phyloP scores from a whole-genome alignment of 2,797 vertebrate genomes.

The Triplophysa yarkandensis region DNA sequence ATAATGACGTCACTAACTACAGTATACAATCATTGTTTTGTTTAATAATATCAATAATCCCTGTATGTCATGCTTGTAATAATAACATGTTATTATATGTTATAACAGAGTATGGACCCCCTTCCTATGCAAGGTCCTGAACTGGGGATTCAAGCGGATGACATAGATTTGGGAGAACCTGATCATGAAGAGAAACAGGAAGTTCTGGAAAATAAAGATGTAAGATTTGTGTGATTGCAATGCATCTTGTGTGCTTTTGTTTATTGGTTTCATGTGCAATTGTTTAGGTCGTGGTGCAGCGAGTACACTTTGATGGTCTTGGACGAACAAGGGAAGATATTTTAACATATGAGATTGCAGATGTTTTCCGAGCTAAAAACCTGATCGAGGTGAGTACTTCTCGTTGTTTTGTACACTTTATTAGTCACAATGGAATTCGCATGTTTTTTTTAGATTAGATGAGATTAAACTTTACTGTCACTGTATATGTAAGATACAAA shows the following conservation, averaged over 20 bases:
- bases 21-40: background rate
- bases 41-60: background rate
- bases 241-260: background rate
- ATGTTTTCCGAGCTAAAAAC: constrained; percentile 92
- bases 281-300: constrained; percentile 90
- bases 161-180: constrained; percentile 84
- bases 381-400: constrained; percentile 87
- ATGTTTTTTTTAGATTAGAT: no score
- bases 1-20: background rate
- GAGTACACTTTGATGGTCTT: constrained; percentile 91
- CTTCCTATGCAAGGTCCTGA: constrained; percentile 89
- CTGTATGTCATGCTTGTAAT: background rate
- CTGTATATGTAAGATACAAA: no score
- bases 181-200: constrained; percentile 91
- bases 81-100: background rate
- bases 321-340: constrained; percentile 93
- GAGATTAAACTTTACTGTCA: no score
- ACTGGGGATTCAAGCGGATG: constrained; percentile 87
- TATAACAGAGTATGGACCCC: constrained; percentile 89
- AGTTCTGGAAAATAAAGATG: constrained; percentile 95
- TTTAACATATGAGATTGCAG: constrained; percentile 89
- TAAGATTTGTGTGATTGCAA: constrained; percentile 62
- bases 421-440: background rate
- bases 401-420: background rate
- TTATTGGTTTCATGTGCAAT: background rate